Percentiles rank a stretch among this genome's conserved stretches.
These are phyloP conservation scores for Eutrigla gurnardus DNA, from an alignment of 2,797 vertebrate species.

Conservation along the genomic window DNA sequence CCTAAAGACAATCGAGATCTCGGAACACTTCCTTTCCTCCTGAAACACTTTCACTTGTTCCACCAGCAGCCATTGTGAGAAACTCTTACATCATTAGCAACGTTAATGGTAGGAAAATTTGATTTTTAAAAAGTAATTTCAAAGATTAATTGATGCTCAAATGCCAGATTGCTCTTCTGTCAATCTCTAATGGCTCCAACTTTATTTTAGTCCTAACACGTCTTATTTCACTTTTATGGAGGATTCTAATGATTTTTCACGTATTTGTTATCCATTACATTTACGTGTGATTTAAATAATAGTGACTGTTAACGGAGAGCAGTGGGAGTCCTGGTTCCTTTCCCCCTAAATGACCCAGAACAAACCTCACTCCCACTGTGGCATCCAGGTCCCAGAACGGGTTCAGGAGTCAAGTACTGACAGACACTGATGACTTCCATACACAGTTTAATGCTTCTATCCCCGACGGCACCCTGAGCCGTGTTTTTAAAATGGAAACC, in stretches of 20 bases:
- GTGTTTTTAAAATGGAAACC: slow-evolving; percentile 24
- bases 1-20: slow-evolving; percentile 7
- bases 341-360: slow-evolving; percentile 64
- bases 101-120: slow-evolving; percentile 1
- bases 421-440: slow-evolving; percentile 53
- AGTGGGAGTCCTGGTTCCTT: slow-evolving; percentile 38
- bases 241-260: slow-evolving; percentile 38
- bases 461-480: slow-evolving; percentile 41
- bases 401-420: slow-evolving; percentile 22
- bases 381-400: slow-evolving; percentile 36
- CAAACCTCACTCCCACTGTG: slow-evolving; percentile 39
- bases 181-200: slow-evolving; percentile 40
- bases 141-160: slow-evolving; percentile 53
- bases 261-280: slow-evolving; percentile 41
- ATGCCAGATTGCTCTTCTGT: slow-evolving; percentile 30
- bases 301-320: slow-evolving; percentile 29
- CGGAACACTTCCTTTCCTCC: background rate
- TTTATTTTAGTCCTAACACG: slow-evolving; percentile 22
- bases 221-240: slow-evolving; percentile 42
- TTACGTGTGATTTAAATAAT: slow-evolving; percentile 48
- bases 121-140: slow-evolving; percentile 43
- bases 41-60: slow-evolving; percentile 5
- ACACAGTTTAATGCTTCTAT: slow-evolving; percentile 47
- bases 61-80: slow-evolving; percentile 6
- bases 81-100: slow-evolving; percentile 15